Evolutionary conservation across 2,113 vertebrate genomes (phyloP).

Genomic region (Pagrus major): DNA sequence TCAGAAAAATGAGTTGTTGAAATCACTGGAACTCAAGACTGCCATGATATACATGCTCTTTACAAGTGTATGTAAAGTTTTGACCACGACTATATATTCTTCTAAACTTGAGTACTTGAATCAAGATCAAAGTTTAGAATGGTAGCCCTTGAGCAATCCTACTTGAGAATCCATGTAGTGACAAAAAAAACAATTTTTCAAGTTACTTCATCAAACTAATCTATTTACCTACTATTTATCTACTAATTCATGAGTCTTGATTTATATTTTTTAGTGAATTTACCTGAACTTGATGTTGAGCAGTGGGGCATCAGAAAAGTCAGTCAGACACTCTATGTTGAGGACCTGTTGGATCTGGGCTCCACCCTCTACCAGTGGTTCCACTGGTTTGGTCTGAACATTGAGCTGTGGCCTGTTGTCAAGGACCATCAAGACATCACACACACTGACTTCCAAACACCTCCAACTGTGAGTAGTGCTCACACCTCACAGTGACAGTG

Average conservation of each 20-base stretch:
- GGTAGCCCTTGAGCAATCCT: not conserved
- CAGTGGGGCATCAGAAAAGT: constrained; percentile 89
- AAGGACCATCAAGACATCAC: constrained; percentile 70
- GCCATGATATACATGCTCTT: too few relatives aligned
- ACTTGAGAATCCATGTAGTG: not conserved
- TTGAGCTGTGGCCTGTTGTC: constrained; percentile 87
- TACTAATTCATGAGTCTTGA: too few relatives aligned
- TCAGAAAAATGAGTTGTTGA: too few relatives aligned
- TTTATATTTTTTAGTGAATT: not conserved
- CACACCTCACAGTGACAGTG: not conserved
- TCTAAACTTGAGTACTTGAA: not conserved
- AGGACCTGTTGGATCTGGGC: constrained; percentile 95
- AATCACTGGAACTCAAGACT: too few relatives aligned
- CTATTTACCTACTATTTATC: too few relatives aligned
- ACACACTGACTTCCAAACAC: not conserved
- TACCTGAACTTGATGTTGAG: constrained; percentile 94
- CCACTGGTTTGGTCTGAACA: constrained; percentile 91
- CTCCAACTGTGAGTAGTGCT: not conserved
- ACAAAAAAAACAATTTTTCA: not conserved
- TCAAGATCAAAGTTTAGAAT: not conserved
- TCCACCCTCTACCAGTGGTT: constrained; percentile 92
- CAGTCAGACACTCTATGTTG: constrained; percentile 92
- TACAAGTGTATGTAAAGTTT: too few relatives aligned
- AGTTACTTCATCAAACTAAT: not conserved
- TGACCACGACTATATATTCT: too few relatives aligned